Base-by-base conservation (phyloP, 2,113 vertebrate genomes). In the Pteronura brasiliensis region DNA sequence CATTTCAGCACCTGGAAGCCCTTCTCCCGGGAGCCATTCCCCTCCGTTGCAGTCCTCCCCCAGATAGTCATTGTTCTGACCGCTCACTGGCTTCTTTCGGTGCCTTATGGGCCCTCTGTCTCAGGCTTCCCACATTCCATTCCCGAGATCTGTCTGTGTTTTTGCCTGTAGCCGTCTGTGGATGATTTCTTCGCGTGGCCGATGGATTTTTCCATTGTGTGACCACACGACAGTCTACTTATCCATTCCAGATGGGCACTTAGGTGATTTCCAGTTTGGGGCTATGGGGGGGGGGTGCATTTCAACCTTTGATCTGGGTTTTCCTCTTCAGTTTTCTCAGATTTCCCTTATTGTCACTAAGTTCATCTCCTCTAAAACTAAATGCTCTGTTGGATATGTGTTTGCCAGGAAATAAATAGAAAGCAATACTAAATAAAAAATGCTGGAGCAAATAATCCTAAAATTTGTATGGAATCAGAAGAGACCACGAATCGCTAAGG, bases 401-500 rank as follows among this genome's bases (percentile, higher is more conserved):
- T 93, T 91, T 85, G 71, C 52, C 52, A 67, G 27, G 39, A 69
- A 93, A 84, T 65, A 96, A 77, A 31, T 67, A 74, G 44, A 74
- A 67, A 94, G 7, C 18, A 95, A 85, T 85, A 44, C 23, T 71
- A 42, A 90, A 90, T 80, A n/a, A 87, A 96, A 91, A 52, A 61
- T 39, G 31, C 55, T 42, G 42, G 42, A 42, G 42, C 42, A 42
- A 42, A 42, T 42, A 42, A 42, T 42, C 42, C 42, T 42, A 42
- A 42, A 42, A 42, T 42, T 42, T 42, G 42, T 42, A 42, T 42
- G 42, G 42, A 42, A 42, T 42, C 42, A 42, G 42, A 42, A 42
- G 42, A 42, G 42, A 42, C 42, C 42, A 5, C 42, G 42, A 42
- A 42, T 42, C 6, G 6, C 42, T 42, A 42, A 42, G 42, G 42